Percentiles rank a stretch among this genome's conserved stretches.
Evolutionary conservation across 2,113 vertebrate genomes (phyloP).

Genomic region (Cyphomyrus discorhynchus): DNA sequence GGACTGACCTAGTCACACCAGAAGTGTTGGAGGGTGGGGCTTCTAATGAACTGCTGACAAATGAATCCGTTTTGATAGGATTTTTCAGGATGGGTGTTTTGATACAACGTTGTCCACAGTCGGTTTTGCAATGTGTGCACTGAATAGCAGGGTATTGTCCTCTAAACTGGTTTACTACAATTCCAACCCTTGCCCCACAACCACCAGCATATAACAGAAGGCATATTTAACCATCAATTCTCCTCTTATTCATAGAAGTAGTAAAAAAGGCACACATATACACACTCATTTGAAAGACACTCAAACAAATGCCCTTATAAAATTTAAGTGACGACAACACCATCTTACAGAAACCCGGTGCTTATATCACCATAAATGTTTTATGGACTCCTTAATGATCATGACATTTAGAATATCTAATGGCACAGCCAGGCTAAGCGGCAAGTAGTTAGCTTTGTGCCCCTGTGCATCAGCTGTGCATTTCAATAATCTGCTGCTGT

Average conservation of each 20-base stretch:
- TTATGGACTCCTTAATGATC: neutral
- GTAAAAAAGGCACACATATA: neutral
- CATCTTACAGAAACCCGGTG: neutral
- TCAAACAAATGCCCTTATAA: neutral
- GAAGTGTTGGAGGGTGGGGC: neutral
- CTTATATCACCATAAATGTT: neutral
- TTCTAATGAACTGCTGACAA: neutral
- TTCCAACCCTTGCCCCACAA: neutral
- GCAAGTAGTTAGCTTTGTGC: neutral
- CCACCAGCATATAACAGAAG: neutral
- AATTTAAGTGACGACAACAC: neutral
- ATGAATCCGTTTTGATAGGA: neutral
- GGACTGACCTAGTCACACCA: neutral
- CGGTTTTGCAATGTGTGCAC: neutral
- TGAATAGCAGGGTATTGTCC: neutral
- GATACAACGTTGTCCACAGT: neutral
- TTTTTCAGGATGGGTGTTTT: neutral
- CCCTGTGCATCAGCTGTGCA: neutral
- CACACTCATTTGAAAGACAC: neutral
- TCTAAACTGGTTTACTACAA: neutral
- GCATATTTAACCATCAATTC: neutral
- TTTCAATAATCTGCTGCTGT: neutral
- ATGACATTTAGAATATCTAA: neutral
- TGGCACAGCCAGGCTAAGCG: neutral
- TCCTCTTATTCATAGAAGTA: neutral